Evolutionary conservation across 2,113 vertebrate genomes (phyloP).

Genomic region (Pipra filicauda): DNA sequence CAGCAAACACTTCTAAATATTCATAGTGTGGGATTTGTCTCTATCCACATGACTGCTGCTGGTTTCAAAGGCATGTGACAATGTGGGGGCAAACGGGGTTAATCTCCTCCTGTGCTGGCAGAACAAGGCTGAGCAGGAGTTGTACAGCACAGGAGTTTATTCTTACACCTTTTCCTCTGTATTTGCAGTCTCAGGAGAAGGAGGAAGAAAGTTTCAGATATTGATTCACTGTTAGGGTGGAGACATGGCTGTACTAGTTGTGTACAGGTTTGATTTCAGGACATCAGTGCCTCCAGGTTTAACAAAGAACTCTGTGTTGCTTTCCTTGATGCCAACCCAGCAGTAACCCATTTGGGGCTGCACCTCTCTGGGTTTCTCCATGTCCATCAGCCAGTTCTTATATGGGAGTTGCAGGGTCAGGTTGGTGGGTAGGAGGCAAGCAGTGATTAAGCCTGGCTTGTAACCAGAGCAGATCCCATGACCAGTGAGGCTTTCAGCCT

Average conservation of each 20-base stretch:
- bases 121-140: background rate
- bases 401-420: background rate
- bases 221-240: background rate
- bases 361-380: background rate
- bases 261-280: background rate
- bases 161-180: background rate
- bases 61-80: conserved; percentile 4
- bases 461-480: background rate
- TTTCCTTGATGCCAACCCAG: background rate
- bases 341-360: background rate
- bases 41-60: background rate
- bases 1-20: background rate
- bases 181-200: background rate
- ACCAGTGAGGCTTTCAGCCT: background rate
- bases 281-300: background rate
- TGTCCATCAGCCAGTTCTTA: background rate
- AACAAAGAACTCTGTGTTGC: background rate
- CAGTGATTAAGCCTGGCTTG: background rate
- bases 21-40: background rate
- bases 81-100: background rate
- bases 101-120: background rate
- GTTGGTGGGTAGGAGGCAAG: background rate
- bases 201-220: background rate
- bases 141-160: background rate
- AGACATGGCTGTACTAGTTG: background rate